Percentiles rank a stretch among this genome's conserved stretches.
phyloP scores from a whole-genome alignment of 53 echinoderm and acorn worm genomes.

The Stichopus horrens region DNA sequence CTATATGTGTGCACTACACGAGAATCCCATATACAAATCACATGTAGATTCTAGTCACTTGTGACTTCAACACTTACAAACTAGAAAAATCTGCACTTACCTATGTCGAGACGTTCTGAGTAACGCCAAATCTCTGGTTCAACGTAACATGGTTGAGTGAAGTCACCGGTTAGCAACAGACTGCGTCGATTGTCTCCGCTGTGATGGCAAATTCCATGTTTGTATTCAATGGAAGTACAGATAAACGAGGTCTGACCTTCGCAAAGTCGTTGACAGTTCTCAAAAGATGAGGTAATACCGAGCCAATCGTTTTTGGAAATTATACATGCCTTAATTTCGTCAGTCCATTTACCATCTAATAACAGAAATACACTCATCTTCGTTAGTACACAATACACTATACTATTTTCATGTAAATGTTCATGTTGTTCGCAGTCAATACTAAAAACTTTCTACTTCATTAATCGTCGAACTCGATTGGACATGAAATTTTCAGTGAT shows the following conservation, averaged over 20 bases:
- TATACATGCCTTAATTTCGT: background rate
- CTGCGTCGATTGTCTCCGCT: background rate
- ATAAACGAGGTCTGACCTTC: background rate
- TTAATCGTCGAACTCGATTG: no score
- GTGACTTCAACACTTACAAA: no score
- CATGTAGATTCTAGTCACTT: no score
- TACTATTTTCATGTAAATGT: no score
- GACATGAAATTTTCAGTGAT: no score
- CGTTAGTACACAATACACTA: no score
- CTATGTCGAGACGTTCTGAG: background rate
- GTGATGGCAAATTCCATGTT: background rate
- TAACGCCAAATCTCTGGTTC: background rate
- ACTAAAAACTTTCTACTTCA: no score
- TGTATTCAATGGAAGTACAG: background rate
- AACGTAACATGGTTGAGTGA: constrained; percentile 11
- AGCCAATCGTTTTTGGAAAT: background rate
- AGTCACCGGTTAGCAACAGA: background rate
- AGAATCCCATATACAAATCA: no score
- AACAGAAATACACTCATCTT: no score
- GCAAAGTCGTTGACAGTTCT: background rate
- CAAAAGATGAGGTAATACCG: background rate
- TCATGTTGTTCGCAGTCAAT: no score
- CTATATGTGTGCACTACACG: no score
- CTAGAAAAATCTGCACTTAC: background rate
- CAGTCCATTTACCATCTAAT: background rate